phyloP scores from a whole-genome alignment of 2,113 vertebrate species.

The Trichechus manatus region DNA sequence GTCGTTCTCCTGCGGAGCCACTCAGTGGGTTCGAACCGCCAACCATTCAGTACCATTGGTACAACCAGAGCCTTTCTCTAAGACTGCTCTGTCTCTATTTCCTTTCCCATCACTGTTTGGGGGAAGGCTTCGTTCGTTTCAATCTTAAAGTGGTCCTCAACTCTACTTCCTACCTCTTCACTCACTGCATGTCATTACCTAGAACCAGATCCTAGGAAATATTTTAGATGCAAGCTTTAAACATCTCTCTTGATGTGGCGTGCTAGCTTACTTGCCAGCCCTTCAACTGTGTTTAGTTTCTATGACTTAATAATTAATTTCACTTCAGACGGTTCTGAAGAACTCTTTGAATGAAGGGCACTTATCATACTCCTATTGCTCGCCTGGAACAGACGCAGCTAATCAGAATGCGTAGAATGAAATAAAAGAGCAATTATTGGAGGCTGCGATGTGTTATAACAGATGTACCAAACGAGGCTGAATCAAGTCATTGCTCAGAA shows the following conservation, averaged over 20 bases:
- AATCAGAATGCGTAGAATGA: constrained; percentile 80
- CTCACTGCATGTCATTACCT: neutral
- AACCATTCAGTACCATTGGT: neutral
- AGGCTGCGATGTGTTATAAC: constrained; percentile 79
- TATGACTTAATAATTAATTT: constrained; percentile 85
- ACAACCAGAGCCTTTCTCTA: neutral
- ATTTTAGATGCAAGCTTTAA: constrained; percentile 2
- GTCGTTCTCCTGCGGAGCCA: neutral
- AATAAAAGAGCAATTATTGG: constrained; percentile 84
- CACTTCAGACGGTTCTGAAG: constrained; percentile 79
- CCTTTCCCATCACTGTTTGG: constrained; percentile 52
- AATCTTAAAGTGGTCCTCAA: neutral
- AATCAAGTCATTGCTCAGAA: constrained; percentile 72
- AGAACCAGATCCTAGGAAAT: neutral
- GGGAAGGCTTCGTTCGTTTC: constrained; percentile 61
- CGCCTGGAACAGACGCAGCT: constrained; percentile 77
- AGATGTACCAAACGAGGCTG: constrained; percentile 75
- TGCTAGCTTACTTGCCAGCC: constrained; percentile 59
- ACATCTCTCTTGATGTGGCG: neutral
- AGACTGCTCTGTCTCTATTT: neutral
- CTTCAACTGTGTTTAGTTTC: constrained; percentile 81
- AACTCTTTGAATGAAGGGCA: constrained; percentile 82
- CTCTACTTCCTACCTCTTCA: constrained; percentile 54
- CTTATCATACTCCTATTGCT: constrained; percentile 71
- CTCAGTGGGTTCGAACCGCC: neutral